Percentiles rank a stretch among this genome's conserved stretches.
These are phyloP conservation scores for Pangasius krempfi DNA, from an alignment of 2,797 vertebrate genomes.

Conservation along the genomic window DNA sequence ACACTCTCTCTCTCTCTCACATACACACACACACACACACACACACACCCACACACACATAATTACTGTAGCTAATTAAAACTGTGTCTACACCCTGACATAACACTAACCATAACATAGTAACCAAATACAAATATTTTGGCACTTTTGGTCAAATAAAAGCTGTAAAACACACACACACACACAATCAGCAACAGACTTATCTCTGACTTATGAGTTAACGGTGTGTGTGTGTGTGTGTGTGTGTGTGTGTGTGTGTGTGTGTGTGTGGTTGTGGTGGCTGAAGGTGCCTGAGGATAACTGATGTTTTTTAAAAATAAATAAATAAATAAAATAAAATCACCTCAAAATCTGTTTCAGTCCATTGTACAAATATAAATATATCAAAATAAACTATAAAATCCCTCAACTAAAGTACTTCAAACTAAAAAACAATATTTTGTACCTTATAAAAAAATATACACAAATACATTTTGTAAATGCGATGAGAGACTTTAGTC, in stretches of 20 bases:
- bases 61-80: not conserved
- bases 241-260: too few relatives aligned
- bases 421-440: not conserved
- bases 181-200: not conserved
- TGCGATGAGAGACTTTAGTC: not conserved
- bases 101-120: not conserved
- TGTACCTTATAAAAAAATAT: too few relatives aligned
- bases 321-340: not conserved
- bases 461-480: not conserved
- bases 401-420: not conserved
- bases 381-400: not conserved
- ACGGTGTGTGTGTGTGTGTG: too few relatives aligned
- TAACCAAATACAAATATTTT: not conserved
- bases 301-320: not conserved
- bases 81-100: not conserved
- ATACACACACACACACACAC: not conserved
- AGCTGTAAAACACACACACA: not conserved
- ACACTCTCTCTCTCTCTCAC: not conserved
- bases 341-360: not conserved
- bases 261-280: too few relatives aligned
- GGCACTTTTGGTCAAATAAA: not conserved
- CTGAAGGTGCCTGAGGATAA: not conserved
- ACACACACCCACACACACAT: not conserved
- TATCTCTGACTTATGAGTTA: not conserved
- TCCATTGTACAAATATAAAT: not conserved